A percentile compares a stretch with the other conserved stretches of the same genome.
Evolutionary conservation across 2,797 vertebrate genomes (phyloP).

Genomic region (Ptychobarbus kaznakovi): DNA sequence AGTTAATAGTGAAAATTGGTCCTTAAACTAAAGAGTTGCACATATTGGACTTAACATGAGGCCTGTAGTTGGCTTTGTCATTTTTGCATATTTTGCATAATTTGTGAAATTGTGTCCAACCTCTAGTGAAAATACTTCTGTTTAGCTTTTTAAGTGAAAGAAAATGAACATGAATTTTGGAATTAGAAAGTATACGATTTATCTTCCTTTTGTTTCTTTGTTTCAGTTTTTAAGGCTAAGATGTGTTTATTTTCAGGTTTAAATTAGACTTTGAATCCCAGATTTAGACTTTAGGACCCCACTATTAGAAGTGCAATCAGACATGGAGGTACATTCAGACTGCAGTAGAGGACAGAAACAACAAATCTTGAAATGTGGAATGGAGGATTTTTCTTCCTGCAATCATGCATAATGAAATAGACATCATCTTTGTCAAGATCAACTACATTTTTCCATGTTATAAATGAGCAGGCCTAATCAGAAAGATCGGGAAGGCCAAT

Average conservation of each 20-base stretch:
- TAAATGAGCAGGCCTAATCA: slow-evolving; percentile 20
- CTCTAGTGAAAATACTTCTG: neutral
- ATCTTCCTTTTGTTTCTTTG: neutral
- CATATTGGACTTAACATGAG: neutral
- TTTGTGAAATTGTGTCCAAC: neutral
- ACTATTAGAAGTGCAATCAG: neutral
- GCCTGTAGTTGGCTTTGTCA: neutral
- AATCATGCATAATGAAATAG: slow-evolving; percentile 6
- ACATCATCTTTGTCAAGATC: neutral
- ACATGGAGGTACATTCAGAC: neutral
- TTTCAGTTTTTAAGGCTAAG: neutral
- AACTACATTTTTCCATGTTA: slow-evolving; percentile 20
- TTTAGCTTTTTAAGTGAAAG: neutral
- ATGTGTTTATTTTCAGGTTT: neutral
- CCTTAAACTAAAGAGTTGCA: neutral
- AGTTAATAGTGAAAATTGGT: neutral
- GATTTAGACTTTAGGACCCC: neutral
- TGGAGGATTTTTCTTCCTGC: neutral
- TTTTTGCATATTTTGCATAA: neutral
- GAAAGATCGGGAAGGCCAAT: slow-evolving; percentile 11
- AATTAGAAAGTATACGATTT: neutral
- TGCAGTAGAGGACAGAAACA: slow-evolving; percentile 3
- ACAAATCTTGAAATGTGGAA: neutral
- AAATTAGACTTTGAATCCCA: neutral
- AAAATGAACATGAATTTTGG: no score